Conservation (phyloP, 2,888 invertebrate species). For the Hyposoter didymator region DNA sequence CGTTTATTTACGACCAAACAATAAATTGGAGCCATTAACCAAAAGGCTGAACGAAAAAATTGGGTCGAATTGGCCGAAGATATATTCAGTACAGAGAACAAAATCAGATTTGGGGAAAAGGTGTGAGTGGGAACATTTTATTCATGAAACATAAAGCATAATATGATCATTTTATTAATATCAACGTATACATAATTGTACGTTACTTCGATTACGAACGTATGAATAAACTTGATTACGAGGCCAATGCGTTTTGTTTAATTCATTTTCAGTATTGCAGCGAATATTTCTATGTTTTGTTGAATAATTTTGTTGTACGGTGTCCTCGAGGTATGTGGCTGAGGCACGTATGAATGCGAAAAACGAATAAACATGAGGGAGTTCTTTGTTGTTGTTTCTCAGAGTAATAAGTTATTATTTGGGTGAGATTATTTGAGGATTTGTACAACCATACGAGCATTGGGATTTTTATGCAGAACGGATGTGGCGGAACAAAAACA, state of each 20-base stretch:
- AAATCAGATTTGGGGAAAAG: constrained; percentile 29
- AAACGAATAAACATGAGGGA: constrained; percentile 40
- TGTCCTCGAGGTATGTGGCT: constrained; percentile 12
- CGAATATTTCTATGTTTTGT: constrained; percentile 31
- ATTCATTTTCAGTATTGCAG: constrained; percentile 20
- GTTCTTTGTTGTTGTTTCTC: constrained; percentile 11
- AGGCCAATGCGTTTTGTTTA: constrained; percentile 65
- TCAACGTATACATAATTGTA: constrained; percentile 74
- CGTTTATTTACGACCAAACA: background rate
- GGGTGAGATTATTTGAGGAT: constrained; percentile 7
- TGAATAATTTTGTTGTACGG: constrained; percentile 28
- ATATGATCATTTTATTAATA: constrained; percentile 75
- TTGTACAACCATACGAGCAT: constrained; percentile 42
- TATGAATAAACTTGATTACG: constrained; percentile 73
- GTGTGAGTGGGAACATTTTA: constrained; percentile 67
- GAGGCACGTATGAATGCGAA: constrained; percentile 45
- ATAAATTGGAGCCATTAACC: background rate
- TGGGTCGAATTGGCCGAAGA: background rate
- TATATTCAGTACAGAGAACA: background rate
- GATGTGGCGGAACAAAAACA: constrained; percentile 29
- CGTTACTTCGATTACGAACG: constrained; percentile 73
- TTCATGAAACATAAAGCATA: constrained; percentile 68
- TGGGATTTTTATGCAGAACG: constrained; percentile 22
- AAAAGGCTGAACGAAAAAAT: background rate
- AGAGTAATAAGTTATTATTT: constrained; percentile 23